phyloP scores from a whole-genome alignment of 2,113 vertebrate species.

The Ursus arctos region DNA sequence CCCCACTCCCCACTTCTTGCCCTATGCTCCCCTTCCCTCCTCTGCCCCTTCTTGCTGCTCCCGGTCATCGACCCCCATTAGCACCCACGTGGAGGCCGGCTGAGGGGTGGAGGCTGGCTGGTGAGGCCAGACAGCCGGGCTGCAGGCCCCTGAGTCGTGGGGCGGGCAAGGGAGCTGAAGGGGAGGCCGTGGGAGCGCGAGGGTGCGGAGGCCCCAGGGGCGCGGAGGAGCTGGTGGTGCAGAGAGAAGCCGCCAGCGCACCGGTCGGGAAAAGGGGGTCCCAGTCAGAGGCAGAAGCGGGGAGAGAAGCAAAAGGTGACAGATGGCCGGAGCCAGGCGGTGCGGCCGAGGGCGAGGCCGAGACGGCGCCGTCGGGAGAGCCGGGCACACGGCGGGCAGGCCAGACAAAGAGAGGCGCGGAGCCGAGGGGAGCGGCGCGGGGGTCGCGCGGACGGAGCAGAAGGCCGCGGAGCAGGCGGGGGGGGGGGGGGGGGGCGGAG shows the following conservation, averaged over 20 bases:
- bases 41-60: not conserved
- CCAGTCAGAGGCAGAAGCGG: not conserved
- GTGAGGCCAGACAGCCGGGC: not conserved
- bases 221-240: not conserved
- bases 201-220: not conserved
- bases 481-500: not conserved
- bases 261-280: not conserved
- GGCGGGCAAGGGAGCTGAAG: not conserved
- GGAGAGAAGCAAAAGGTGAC: not conserved
- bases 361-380: not conserved
- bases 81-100: not conserved
- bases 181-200: not conserved
- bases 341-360: not conserved
- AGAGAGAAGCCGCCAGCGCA: not conserved
- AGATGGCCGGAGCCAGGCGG: slow-evolving; percentile 18
- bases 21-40: not conserved
- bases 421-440: not conserved
- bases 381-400: not conserved
- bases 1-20: not conserved
- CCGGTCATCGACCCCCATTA: not conserved
- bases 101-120: not conserved
- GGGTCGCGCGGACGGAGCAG: not conserved
- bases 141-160: not conserved
- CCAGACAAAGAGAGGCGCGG: not conserved
- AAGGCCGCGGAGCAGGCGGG: slow-evolving; percentile 39